Base-by-base conservation (phyloP, 2,888 invertebrate genomes). In the Hoplodrina blanda region DNA sequence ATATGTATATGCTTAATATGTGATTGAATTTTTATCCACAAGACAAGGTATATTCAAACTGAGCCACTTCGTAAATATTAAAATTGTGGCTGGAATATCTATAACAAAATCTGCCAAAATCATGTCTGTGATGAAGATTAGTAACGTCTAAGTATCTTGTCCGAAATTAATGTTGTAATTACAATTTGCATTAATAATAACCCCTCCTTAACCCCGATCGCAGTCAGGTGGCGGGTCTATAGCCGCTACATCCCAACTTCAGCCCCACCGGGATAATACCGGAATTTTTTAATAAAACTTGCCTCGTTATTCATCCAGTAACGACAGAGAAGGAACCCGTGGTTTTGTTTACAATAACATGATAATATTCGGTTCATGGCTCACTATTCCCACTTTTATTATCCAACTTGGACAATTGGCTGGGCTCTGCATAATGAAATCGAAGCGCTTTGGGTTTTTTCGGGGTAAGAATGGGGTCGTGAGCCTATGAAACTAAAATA, bases 271-370 rank as follows among this genome's bases (percentile, higher is more conserved):
- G 69, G 67, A 64, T 67, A 68, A 65, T 64, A 33, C n/a, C 37
- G 57, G 64, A 60, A 30, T 82, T 85, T 84, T 84, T 83, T 81
- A 80, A 85, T 83, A 82, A 76, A 85, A 83, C 83, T 83, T 83
- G 50, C 30, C 54, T 55, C 78, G 70, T 83, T 85, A 85, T 66
- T 82, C 85, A 76, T 62, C 41, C 62, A 20, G 70, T 82, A 73
- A 76, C 69, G 72, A 62, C 60, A 62, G 44, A 69, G 70, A 69
- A 69, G 49, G 60, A 74, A 59, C 33, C 70, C 74, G 73, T 65
- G 83, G 75, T 78, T 83, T 81, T 84, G 85, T 84, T 84, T 77
- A 84, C 83, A 84, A 84, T 84, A 85, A 84, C 85, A 84, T 71
- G 74, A 85, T 81, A 77, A 73, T 83, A 71, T 82, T 65, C 56